phyloP scores from a whole-genome alignment of 2,888 invertebrate genomes.

The Odontocolon sp. region DNA sequence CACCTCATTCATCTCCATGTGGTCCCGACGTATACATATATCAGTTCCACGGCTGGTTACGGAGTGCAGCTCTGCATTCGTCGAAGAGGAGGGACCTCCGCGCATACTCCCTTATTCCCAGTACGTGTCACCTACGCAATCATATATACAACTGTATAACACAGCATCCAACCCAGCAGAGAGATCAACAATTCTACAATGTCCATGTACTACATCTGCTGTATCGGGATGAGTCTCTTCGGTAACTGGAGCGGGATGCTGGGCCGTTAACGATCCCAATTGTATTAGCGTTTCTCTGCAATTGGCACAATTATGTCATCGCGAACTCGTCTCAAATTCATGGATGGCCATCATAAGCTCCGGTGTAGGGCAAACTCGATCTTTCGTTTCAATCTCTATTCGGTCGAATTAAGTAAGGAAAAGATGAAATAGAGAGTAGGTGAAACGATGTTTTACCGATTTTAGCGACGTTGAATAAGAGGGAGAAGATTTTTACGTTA shows the following conservation, averaged over 20 bases:
- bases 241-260: conserved; percentile 59
- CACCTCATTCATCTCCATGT: conserved; percentile 5
- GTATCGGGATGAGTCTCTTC: conserved; percentile 16
- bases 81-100: not conserved
- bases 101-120: conserved; percentile 3
- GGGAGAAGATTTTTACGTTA: not conserved
- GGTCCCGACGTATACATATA: not conserved
- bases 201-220: no score
- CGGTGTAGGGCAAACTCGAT: not conserved
- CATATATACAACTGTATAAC: not conserved
- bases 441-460: not conserved
- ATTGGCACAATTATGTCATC: conserved; percentile 53
- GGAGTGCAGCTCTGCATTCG: not conserved
- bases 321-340: conserved; percentile 51
- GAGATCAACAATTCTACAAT: conserved; percentile 5
- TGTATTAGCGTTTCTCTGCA: conserved; percentile 58
- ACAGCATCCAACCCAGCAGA: not conserved
- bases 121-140: not conserved
- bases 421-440: not conserved
- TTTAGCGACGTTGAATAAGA: not conserved
- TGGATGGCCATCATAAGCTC: conserved; percentile 9
- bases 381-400: no score
- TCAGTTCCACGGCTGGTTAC: not conserved
- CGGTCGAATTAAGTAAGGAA: conserved; percentile 47
- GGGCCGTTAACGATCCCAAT: conserved; percentile 62